phyloP scores from a whole-genome alignment of 2,797 vertebrate genomes.

The Phalloptychus januarius region DNA sequence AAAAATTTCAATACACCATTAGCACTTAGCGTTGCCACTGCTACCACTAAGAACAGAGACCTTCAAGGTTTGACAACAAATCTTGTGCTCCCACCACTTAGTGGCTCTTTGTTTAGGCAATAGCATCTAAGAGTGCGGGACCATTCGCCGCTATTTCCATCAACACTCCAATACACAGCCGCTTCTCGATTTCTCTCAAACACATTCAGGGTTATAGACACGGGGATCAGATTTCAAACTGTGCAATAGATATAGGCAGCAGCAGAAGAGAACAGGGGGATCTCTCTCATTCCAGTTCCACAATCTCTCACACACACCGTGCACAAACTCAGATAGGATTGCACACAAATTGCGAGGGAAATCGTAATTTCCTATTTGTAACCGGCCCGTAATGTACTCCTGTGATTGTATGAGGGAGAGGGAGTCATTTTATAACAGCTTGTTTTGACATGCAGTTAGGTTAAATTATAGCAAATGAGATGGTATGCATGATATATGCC shows the following conservation, averaged over 20 bases:
- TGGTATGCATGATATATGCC: constrained; percentile 55
- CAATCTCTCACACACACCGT: constrained; percentile 28
- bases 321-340: constrained; percentile 35
- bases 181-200: constrained; percentile 73
- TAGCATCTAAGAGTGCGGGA: constrained; percentile 53
- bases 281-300: constrained; percentile 42
- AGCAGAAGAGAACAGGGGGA: constrained; percentile 45
- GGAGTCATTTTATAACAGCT: constrained; percentile 21
- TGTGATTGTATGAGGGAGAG: constrained; percentile 1
- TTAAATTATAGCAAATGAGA: constrained; percentile 61
- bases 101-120: constrained; percentile 73
- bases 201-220: constrained; percentile 55
- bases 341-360: constrained; percentile 42
- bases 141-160: constrained; percentile 67
- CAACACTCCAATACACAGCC: constrained; percentile 76
- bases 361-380: constrained; percentile 22
- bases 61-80: constrained; percentile 53
- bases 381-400: constrained; percentile 22
- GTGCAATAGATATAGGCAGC: constrained; percentile 55
- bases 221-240: constrained; percentile 75
- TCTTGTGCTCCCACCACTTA: constrained; percentile 59
- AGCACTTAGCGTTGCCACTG: constrained; percentile 30
- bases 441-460: constrained; percentile 62
- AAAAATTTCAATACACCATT: constrained; percentile 57
- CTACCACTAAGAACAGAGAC: constrained; percentile 47